phyloP scores from a whole-genome alignment of 2,113 vertebrate genomes.

The Struthio camelus region DNA sequence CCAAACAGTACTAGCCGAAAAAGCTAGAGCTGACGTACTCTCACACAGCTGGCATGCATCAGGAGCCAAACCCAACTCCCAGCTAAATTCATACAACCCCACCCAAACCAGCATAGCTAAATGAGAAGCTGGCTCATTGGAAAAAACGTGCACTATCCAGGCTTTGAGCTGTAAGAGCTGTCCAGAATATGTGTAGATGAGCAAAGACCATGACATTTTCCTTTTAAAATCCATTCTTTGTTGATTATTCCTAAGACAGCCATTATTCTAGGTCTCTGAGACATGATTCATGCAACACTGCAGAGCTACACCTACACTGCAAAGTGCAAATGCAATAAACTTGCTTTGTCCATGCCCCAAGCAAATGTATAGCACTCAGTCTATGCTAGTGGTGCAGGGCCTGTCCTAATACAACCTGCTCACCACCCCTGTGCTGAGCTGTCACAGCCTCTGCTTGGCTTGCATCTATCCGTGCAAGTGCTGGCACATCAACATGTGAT shows the following conservation, averaged over 20 bases:
- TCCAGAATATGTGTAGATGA: neutral
- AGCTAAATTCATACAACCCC: neutral
- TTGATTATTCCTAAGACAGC: neutral
- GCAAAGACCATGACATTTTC: neutral
- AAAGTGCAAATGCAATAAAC: neutral
- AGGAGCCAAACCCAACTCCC: neutral
- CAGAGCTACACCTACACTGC: fast-evolving
- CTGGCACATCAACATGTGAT: neutral
- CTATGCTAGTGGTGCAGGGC: fast-evolving
- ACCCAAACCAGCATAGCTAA: neutral
- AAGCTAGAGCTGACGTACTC: neutral
- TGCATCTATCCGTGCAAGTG: neutral
- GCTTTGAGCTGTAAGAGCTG: neutral
- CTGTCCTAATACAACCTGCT: neutral
- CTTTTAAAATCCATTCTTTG: neutral
- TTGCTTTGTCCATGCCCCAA: neutral
- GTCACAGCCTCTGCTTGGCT: neutral
- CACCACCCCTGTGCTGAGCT: neutral
- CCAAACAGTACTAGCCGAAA: neutral
- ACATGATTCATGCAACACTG: fast-evolving
- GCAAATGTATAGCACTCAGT: neutral
- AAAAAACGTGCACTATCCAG: neutral
- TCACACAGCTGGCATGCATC: neutral
- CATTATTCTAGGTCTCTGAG: neutral
- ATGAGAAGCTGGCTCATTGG: neutral